These are phyloP conservation scores for Rhynchopsitta pachyrhyncha DNA, from an alignment of 2,113 vertebrate genomes.

Conservation along the genomic window DNA sequence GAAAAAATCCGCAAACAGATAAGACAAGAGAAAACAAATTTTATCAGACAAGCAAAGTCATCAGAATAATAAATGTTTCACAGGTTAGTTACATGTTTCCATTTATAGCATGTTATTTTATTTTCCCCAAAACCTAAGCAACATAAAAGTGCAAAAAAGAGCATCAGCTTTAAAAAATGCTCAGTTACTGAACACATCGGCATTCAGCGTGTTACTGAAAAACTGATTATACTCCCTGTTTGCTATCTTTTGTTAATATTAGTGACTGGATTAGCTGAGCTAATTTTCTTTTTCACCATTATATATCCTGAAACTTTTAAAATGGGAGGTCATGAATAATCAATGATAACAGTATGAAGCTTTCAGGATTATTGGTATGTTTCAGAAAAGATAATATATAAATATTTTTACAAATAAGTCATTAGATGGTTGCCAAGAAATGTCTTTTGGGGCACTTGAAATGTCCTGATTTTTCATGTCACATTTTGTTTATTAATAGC, in stretches of 20 bases:
- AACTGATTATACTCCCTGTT: neutral
- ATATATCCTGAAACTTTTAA: neutral
- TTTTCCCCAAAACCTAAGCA: neutral
- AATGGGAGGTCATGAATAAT: neutral
- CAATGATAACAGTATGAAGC: neutral
- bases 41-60: neutral
- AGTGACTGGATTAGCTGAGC: neutral
- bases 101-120: neutral
- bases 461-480: slow-evolving; percentile 19
- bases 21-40: neutral
- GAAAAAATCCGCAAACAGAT: neutral
- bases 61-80: neutral
- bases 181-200: neutral
- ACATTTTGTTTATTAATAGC: slow-evolving; percentile 49
- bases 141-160: neutral
- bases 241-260: neutral
- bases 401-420: slow-evolving; percentile 43
- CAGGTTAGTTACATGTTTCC: neutral
- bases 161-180: neutral
- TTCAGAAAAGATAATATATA: neutral
- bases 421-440: slow-evolving; percentile 22
- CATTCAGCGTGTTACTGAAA: neutral
- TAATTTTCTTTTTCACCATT: neutral
- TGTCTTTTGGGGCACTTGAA: neutral
- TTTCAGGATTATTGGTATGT: neutral